Evolutionary conservation across 2,888 invertebrate genomes (phyloP).

Genomic region (Tenthredo scrophulariae): DNA sequence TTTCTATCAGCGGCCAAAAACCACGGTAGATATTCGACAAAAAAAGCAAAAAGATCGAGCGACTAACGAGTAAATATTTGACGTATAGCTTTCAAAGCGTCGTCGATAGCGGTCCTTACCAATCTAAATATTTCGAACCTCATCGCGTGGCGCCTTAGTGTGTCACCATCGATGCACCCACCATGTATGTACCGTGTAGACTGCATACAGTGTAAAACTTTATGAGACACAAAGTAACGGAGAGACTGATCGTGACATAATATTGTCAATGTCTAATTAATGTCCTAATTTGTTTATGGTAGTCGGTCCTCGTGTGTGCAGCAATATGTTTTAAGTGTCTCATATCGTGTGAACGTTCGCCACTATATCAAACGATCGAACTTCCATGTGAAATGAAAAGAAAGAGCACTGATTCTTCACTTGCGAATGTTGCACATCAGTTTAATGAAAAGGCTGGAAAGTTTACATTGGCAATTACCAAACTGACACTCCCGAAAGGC

Average conservation of each 20-base stretch:
- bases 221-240: conserved; percentile 37
- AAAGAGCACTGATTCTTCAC: neutral
- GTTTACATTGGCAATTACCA: conserved; percentile 35
- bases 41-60: neutral
- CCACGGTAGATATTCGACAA: neutral
- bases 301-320: neutral
- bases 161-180: neutral
- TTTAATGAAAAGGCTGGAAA: conserved; percentile 8
- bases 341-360: conserved; percentile 16
- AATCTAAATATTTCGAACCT: conserved; percentile 46
- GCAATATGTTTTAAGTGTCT: neutral
- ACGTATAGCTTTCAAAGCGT: conserved; percentile 44
- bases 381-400: neutral
- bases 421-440: neutral
- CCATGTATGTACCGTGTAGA: neutral
- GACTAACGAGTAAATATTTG: conserved; percentile 49
- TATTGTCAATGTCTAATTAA: conserved; percentile 18
- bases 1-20: neutral
- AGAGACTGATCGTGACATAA: neutral
- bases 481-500: conserved; percentile 17
- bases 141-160: conserved; percentile 27
- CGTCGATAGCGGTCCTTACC: conserved; percentile 51
- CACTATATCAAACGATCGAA: neutral
- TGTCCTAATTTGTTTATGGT: conserved; percentile 28
- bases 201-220: neutral